Percentiles rank a stretch among this genome's conserved stretches.
These are phyloP conservation scores for Sphaeridia pumilis DNA, from an alignment of 2,888 invertebrate genomes.

Conservation along the genomic window DNA sequence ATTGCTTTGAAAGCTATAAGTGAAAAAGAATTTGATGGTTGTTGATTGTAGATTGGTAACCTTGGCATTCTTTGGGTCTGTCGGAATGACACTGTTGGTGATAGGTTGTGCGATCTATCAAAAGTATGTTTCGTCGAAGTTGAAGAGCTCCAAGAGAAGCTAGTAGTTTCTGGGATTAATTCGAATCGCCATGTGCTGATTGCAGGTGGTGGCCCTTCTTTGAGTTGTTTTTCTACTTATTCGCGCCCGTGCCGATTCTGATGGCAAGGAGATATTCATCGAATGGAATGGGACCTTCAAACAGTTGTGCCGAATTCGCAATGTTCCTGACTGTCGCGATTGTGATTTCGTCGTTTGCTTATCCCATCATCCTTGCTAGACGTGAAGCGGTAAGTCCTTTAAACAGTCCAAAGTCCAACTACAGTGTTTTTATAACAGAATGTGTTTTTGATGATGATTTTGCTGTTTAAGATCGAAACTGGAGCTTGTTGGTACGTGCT, in stretches of 20 bases:
- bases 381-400: constrained; percentile 52
- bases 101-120: constrained; percentile 88
- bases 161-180: no score
- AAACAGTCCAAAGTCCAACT: no score
- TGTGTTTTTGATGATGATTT: no score
- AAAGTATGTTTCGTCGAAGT: no score
- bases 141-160: no score
- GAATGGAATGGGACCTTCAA: constrained; percentile 53
- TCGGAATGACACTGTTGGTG: constrained; percentile 95
- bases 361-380: constrained; percentile 86
- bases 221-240: constrained; percentile 82
- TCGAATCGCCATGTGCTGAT: no score
- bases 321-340: constrained; percentile 92
- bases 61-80: constrained; percentile 83
- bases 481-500: constrained; percentile 78
- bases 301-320: constrained; percentile 74
- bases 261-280: constrained; percentile 62
- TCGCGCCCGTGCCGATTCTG: constrained; percentile 85
- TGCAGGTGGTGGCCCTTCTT: constrained; percentile 93
- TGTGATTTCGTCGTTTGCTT: constrained; percentile 88
- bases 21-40: no score
- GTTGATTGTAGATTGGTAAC: constrained; percentile 50
- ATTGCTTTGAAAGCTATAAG: no score
- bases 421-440: no score
- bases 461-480: constrained; percentile 66